A percentile compares a stretch with the other conserved stretches of the same genome.
Evolutionary conservation across 2,797 vertebrate species (phyloP).

Genomic region (Microhierax caerulescens): DNA sequence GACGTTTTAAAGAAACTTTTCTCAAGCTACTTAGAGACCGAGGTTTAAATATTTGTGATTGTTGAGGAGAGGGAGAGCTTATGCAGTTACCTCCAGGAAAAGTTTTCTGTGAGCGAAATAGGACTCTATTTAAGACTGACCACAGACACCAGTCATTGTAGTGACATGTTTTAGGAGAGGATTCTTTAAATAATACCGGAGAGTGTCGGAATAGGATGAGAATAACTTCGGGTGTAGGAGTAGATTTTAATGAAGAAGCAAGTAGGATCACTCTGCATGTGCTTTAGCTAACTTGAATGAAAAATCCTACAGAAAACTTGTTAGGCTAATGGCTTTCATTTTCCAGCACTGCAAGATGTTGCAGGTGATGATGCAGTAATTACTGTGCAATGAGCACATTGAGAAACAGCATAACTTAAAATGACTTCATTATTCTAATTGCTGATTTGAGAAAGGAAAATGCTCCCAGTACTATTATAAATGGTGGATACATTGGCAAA

Average conservation of each 20-base stretch:
- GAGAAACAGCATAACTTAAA: conserved; percentile 25
- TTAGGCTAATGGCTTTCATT: conserved; percentile 28
- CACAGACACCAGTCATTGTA: neutral
- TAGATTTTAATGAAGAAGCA: neutral
- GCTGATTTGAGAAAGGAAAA: conserved; percentile 31
- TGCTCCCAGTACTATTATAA: neutral
- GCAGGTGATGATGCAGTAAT: conserved; percentile 49
- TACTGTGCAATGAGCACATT: neutral
- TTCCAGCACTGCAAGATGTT: neutral
- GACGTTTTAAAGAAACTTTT: neutral
- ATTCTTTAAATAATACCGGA: neutral
- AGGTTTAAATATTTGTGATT: neutral
- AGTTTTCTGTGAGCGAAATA: neutral
- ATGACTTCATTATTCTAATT: conserved; percentile 17
- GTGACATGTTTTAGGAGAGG: neutral
- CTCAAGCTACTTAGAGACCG: neutral
- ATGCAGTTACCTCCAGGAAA: neutral
- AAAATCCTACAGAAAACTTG: neutral
- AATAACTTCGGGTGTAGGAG: neutral
- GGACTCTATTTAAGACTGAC: neutral
- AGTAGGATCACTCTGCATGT: neutral
- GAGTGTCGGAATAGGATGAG: neutral
- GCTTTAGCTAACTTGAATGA: neutral
- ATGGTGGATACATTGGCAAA: neutral
- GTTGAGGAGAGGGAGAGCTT: neutral